These are phyloP conservation scores for Drosophila affinis DNA, from an alignment of 2,888 invertebrate species.

Conservation along the genomic window DNA sequence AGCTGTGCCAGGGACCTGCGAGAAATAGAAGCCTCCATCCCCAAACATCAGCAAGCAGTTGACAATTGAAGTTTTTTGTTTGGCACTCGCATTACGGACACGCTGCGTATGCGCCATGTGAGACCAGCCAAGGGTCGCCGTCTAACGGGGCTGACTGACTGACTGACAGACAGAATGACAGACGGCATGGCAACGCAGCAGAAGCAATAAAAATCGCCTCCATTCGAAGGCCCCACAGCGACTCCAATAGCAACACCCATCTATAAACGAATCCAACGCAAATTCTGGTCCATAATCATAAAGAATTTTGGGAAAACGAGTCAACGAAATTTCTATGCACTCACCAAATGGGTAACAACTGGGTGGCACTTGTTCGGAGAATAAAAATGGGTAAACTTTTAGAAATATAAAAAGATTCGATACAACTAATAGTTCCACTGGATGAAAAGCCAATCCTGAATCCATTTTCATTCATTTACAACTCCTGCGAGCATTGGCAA, in stretches of 20 bases:
- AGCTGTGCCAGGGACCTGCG: conserved; percentile 14
- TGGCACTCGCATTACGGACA: conserved; percentile 51
- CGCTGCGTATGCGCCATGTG: conserved; percentile 63
- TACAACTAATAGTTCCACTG: not conserved
- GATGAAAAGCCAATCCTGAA: not conserved
- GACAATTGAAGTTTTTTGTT: conserved; percentile 60
- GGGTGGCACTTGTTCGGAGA: no score
- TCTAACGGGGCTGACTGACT: conserved; percentile 11
- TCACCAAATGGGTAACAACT: not conserved
- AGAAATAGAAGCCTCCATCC: conserved; percentile 21
- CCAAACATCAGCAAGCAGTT: conserved; percentile 41
- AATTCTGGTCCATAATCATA: conserved; percentile 11
- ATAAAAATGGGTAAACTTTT: not conserved
- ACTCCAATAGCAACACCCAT: not conserved
- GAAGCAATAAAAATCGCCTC: conserved; percentile 62
- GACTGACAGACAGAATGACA: conserved; percentile 11
- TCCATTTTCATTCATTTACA: conserved; percentile 7
- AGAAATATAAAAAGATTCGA: not conserved
- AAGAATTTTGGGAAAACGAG: not conserved
- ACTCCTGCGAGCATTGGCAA: conserved; percentile 9
- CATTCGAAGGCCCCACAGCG: conserved; percentile 4
- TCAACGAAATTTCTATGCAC: conserved; percentile 14
- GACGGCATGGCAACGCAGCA: conserved; percentile 20
- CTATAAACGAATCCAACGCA: conserved; percentile 8
- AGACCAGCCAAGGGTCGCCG: conserved; percentile 12